These are phyloP conservation scores for Hypotaenidia okinawae DNA, from an alignment of 2,797 vertebrate genomes.

Conservation along the genomic window DNA sequence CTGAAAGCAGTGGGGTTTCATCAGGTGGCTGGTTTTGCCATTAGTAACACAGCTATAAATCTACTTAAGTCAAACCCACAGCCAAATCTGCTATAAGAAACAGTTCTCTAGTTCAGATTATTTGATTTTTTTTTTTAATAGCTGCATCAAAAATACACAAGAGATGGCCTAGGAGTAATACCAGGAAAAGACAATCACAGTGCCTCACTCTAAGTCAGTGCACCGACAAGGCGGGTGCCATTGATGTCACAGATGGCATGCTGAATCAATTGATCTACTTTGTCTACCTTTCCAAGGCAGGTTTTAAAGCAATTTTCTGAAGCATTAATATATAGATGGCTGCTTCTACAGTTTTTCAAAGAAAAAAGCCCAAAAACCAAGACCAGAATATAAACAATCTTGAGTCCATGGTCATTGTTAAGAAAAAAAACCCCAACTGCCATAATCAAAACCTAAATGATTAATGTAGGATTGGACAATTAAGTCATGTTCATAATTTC, in stretches of 20 bases:
- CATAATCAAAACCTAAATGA: background rate
- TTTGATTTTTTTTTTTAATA: background rate
- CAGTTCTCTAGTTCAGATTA: background rate
- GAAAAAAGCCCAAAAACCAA: background rate
- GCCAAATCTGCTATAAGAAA: background rate
- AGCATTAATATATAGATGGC: background rate
- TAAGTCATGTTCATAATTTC: background rate
- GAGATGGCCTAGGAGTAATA: background rate
- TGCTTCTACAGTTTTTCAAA: background rate
- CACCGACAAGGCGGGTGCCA: background rate
- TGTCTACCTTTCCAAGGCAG: background rate
- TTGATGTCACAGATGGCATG: background rate
- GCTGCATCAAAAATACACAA: background rate
- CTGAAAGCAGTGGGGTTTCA: background rate
- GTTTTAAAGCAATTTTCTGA: background rate
- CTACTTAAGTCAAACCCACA: background rate
- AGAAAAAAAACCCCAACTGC: background rate
- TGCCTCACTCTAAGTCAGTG: background rate
- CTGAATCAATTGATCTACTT: background rate
- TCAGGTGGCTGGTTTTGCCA: background rate
- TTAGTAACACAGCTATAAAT: background rate
- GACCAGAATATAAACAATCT: background rate
- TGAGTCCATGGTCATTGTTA: background rate
- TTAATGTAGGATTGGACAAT: background rate
- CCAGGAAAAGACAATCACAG: background rate